Evolutionary conservation across 1,140 invertebrate species (phyloP), one percentile per base, ranked within the genome.

Genomic region (Pectinophora gossypiella): DNA sequence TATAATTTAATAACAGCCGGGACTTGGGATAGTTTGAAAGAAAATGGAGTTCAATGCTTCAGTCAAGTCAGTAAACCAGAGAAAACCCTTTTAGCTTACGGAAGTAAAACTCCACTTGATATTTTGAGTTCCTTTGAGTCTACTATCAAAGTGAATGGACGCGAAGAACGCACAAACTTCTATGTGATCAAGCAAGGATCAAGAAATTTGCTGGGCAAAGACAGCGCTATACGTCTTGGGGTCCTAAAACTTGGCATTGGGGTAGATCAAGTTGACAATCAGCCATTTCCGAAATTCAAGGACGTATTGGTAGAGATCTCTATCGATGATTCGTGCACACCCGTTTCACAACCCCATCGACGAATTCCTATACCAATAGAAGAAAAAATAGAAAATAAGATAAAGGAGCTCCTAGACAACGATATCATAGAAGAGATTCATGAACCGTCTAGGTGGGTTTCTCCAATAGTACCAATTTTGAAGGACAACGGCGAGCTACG

Each of bases 371-470:
- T 52, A 19, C 27, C 43, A 1, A n/a, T 45, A 1, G 43, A 52
- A 35, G 23, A 52, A 15, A 35, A 42, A 36, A 13, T 52, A 18
- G 42, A 52, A 19, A 2, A 3, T 15, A 51, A 51, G n/a, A 22
- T 50, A 19, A 12, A 51, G 27, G 40, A 43, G 12, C 13, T 51
- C 13, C 10, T 52, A 5, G 13, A 44, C 18, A 4, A 1, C 1
- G 64, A 61, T 35, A 61, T 69, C 10, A 64, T 67, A 3, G 68
- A 75, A 51, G 38, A 52, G 47, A 63, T 70, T 15, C 50, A 40
- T 13, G 67, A 61, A 5, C 61, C 63, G 7, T 67, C 65, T 19
- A 52, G 54, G 5, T 75, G 67, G 63, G 51, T 69, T 18, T 72
- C 71, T 44, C 66, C 68, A 20, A 69, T 69, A 3, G 60, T 64